Conservation (phyloP, 2,888 invertebrate genomes). For the Hololepta plana region DNA sequence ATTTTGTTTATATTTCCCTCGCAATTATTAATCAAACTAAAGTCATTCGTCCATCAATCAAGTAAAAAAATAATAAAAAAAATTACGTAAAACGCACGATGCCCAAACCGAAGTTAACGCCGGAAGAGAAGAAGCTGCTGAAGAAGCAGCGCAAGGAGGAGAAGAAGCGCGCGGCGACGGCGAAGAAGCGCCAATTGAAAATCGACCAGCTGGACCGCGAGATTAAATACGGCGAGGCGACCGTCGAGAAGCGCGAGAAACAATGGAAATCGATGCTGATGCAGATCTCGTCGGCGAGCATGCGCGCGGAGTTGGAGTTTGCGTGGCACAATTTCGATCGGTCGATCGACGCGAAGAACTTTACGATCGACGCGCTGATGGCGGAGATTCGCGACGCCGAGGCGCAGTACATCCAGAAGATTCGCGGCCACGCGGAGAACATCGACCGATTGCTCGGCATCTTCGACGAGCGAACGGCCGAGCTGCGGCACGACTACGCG, state of each 20-base stretch:
- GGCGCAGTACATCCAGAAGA: slow-evolving; percentile 24
- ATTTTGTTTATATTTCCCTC: too few species aligned
- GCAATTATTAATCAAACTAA: too few species aligned
- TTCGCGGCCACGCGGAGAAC: slow-evolving; percentile 21
- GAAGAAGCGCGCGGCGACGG: slow-evolving; percentile 14
- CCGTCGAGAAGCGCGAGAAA: slow-evolving; percentile 18
- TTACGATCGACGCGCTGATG: slow-evolving; percentile 24
- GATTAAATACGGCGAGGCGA: slow-evolving; percentile 21
- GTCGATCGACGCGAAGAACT: slow-evolving; percentile 28
- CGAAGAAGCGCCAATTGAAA: slow-evolving; percentile 16
- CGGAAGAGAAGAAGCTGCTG: slow-evolving; percentile 14
- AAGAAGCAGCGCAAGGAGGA: slow-evolving; percentile 14
- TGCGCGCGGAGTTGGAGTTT: slow-evolving; percentile 24
- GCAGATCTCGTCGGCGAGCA: slow-evolving; percentile 22
- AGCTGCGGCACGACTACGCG: slow-evolving; percentile 18
- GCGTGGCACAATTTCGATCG: slow-evolving; percentile 29
- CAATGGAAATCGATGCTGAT: slow-evolving; percentile 26
- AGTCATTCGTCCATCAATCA: too few species aligned
- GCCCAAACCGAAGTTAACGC: too few species aligned
- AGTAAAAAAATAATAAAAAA: too few species aligned
- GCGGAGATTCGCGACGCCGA: slow-evolving; percentile 25
- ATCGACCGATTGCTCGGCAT: slow-evolving; percentile 22
- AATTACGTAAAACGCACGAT: too few species aligned
- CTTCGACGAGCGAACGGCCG: slow-evolving; percentile 20
- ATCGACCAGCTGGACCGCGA: slow-evolving; percentile 23